Conservation (phyloP, 2,888 invertebrate species). For the Nomada hirtipes region DNA sequence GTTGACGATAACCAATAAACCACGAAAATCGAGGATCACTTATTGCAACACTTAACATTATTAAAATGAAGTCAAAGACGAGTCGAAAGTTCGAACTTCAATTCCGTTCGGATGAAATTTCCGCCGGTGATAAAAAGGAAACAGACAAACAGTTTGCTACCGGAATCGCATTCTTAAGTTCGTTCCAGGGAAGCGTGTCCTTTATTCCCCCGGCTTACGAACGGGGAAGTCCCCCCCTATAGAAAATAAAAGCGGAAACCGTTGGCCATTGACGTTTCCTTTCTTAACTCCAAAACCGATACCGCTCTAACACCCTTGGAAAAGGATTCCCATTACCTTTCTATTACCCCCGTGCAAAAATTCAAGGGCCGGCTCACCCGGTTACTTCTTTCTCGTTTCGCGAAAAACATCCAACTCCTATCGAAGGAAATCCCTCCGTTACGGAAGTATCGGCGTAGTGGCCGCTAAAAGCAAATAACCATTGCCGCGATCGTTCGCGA, state of each 20-base stretch:
- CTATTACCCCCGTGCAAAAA: conserved; percentile 41
- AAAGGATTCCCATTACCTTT: conserved; percentile 27
- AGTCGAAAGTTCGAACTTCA: neutral
- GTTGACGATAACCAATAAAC: too few species aligned
- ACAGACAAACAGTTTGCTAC: conserved; percentile 9
- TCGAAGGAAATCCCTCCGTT: conserved; percentile 25
- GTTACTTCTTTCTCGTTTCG: conserved; percentile 23
- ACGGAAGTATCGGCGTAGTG: conserved; percentile 27
- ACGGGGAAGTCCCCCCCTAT: neutral
- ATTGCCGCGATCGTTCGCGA: conserved; percentile 34
- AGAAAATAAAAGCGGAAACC: conserved; percentile 30
- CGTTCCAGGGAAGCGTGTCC: neutral
- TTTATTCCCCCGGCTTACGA: neutral
- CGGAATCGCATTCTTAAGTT: neutral
- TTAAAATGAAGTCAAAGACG: neutral
- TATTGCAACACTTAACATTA: too few species aligned
- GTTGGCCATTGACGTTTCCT: conserved; percentile 25
- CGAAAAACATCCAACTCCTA: conserved; percentile 27
- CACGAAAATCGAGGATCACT: too few species aligned
- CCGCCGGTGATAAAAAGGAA: conserved; percentile 9
- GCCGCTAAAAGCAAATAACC: conserved; percentile 55
- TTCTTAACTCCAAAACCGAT: conserved; percentile 27
- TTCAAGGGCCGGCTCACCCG: conserved; percentile 18
- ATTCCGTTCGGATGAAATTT: conserved; percentile 20
- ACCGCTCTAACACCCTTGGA: conserved; percentile 11